phyloP scores from a whole-genome alignment of 2,113 vertebrate genomes.

The Cyanistes caeruleus region DNA sequence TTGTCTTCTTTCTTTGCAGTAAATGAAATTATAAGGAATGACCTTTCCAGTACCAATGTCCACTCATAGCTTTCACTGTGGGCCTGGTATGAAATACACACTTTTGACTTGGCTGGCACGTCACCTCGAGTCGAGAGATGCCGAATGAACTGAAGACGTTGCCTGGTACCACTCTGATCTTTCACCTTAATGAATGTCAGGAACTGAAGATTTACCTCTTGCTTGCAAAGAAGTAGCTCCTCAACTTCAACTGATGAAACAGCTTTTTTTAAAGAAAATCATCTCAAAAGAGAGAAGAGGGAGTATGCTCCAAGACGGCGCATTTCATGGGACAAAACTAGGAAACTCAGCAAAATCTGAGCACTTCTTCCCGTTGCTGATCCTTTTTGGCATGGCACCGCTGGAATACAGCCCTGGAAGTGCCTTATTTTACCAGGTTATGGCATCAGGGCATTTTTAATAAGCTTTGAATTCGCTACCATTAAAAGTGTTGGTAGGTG shows the following conservation, averaged over 20 bases:
- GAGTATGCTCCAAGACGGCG: not conserved
- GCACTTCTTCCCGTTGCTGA: not conserved
- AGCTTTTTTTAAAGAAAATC: constrained; percentile 43
- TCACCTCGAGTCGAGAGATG: not conserved
- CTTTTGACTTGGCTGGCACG: not conserved
- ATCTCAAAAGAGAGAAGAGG: constrained; percentile 58
- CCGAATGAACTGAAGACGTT: not conserved
- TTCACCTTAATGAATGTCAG: constrained; percentile 23
- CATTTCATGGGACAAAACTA: constrained; percentile 50
- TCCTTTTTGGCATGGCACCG: constrained; percentile 18
- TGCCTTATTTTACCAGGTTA: constrained; percentile 74
- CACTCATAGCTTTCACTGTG: constrained; percentile 67
- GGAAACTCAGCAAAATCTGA: constrained; percentile 26
- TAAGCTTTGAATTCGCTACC: constrained; percentile 49
- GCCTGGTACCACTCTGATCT: constrained; percentile 52
- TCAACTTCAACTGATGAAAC: not conserved
- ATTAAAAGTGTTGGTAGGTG: constrained; percentile 49
- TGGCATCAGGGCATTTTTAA: constrained; percentile 58
- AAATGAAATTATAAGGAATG: constrained; percentile 96
- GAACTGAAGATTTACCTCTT: constrained; percentile 35
- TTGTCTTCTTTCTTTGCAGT: constrained; percentile 83
- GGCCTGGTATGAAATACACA: not conserved
- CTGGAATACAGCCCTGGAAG: constrained; percentile 69
- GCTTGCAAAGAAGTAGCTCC: not conserved
- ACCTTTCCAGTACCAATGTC: constrained; percentile 89